phyloP scores from a whole-genome alignment of 2,888 invertebrate genomes.

The Tromatobia lineatoria region DNA sequence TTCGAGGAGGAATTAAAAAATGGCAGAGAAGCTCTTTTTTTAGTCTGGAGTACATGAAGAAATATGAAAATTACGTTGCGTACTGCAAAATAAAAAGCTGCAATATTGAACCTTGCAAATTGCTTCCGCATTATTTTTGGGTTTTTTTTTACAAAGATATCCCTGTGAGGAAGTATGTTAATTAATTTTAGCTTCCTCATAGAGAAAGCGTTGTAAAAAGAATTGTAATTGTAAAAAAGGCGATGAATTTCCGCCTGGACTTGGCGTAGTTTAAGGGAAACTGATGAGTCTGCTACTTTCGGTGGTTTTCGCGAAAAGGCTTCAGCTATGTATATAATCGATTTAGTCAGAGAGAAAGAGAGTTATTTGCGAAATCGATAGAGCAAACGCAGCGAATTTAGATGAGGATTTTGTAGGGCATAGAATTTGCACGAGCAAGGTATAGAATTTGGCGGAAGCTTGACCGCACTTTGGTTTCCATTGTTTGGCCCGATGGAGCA shows the following conservation, averaged over 20 bases:
- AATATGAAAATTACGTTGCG: no score
- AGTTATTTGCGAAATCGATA: slow-evolving; percentile 15
- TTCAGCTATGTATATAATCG: neutral
- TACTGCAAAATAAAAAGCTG: no score
- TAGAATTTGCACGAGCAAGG: neutral
- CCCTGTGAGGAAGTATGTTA: no score
- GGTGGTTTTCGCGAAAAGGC: neutral
- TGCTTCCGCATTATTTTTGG: no score
- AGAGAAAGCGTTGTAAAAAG: no score
- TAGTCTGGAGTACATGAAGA: no score
- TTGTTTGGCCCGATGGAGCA: neutral
- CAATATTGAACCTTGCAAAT: no score
- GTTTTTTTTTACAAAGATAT: no score
- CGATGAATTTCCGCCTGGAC: no score
- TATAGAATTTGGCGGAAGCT: neutral
- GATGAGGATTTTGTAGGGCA: neutral
- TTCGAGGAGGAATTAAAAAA: neutral
- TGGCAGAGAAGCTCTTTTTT: no score
- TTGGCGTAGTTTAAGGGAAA: neutral
- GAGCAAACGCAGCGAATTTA: slow-evolving; percentile 13
- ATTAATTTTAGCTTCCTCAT: no score
- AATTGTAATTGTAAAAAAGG: no score
- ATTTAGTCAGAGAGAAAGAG: neutral
- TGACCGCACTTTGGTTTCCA: slow-evolving; percentile 1
- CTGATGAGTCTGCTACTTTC: neutral